Evolutionary conservation across 1,140 invertebrate species (phyloP), one percentile per base, ranked within the genome.

Genomic region (Heterodera carotae): DNA sequence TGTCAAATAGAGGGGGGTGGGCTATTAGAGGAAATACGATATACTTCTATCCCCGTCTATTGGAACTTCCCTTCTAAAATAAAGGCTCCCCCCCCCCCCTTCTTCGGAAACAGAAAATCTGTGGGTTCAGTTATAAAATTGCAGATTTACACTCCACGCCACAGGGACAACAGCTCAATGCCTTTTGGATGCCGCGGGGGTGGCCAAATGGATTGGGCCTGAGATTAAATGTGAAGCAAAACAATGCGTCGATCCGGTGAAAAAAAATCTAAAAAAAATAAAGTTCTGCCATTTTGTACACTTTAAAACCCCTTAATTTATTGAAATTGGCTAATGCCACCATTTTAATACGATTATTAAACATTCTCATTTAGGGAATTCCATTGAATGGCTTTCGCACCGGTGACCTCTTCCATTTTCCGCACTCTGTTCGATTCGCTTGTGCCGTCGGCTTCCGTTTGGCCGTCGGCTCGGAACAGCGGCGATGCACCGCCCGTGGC

Each of bases 151-250:
- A n/a, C 62, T 39, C 18, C 62, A 53, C 29, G 81, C 76, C 25
- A 39, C 79, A 92, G n/a, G n/a, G n/a, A 91, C 92, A 7, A 90
- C 91, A 68, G 93, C 95, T 59, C 96, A 96, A 89, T 98, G 96
- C 88, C 89, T 96, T 60, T 92, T 93, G 76, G 94, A 94, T 82
- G 93, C 77, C 27, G 81, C 95, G 83, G 92, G 92, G 0, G 90
- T 91, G 1, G 93, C 93, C 4, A 92, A 92, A 76, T 94, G 93
- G 93, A 95, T 94, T 84, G 95, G 95, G 22, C 96, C 96, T 0
- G 94, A 97, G 84, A 93, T 98, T 73, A 92, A 92, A 53, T 98
- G 96, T 84, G 93, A 95, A 91, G 94, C 94, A 29, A 90, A 92
- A 69, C 92, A 92, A 36, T 97, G 95, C 86, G 93, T 93, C 0